Conservation (phyloP, 1,140 invertebrate species). For the Orius laevigatus region DNA sequence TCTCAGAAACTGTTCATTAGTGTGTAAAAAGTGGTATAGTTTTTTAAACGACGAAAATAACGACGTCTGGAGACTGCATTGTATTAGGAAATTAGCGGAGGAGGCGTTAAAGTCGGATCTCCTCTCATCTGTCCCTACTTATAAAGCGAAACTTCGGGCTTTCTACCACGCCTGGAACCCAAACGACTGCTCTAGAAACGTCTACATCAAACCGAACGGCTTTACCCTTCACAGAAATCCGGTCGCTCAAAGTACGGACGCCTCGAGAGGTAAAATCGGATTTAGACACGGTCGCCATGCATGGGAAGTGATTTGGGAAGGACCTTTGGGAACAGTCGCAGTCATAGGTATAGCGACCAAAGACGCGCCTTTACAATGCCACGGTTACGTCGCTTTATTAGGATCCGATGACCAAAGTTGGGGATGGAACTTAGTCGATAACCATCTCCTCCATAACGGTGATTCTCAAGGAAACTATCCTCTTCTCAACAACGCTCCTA, state of each 20-base stretch:
- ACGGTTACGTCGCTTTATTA: conserved; percentile 85
- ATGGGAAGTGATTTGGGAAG: conserved; percentile 99
- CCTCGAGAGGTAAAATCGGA: conserved; percentile 84
- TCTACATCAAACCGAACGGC: conserved; percentile 92
- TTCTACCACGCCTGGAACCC: conserved; percentile 95
- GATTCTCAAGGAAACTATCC: conserved; percentile 92
- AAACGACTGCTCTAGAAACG: conserved; percentile 89
- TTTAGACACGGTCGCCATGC: conserved; percentile 86
- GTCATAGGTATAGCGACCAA: conserved; percentile 92
- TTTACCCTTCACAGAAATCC: conserved; percentile 95
- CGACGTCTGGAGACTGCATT: conserved; percentile 87
- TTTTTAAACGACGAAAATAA: conserved; percentile 87
- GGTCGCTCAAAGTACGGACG: conserved; percentile 96
- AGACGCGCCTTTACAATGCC: conserved; percentile 75
- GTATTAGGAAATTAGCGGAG: conserved; percentile 69
- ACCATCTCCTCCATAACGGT: conserved; percentile 91
- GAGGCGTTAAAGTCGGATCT: conserved; percentile 87
- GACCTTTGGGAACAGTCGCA: conserved; percentile 87
- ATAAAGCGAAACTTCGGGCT: conserved; percentile 86
- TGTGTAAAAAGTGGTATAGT: conserved; percentile 86
- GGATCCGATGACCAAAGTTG: conserved; percentile 94
- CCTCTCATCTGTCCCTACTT: conserved; percentile 72
- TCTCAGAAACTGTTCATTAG: conserved; percentile 72
- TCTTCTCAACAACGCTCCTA: conserved; percentile 87
- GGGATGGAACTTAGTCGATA: conserved; percentile 99